Evolutionary conservation across 1,140 invertebrate genomes (phyloP).

Genomic region (Polyergus mexicanus): DNA sequence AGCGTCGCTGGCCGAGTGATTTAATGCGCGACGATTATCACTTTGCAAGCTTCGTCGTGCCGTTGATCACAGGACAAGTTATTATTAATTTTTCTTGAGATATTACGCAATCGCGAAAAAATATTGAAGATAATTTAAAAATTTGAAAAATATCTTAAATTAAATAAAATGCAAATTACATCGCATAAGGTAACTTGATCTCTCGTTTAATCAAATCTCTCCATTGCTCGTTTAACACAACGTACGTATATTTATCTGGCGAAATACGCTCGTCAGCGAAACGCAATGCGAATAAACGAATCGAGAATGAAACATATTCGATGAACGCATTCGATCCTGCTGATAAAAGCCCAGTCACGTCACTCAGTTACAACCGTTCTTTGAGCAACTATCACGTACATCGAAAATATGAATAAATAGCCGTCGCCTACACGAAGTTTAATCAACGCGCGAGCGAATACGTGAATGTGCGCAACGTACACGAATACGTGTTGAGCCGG

Average conservation of each 20-base stretch:
- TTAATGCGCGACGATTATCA: conserved; percentile 46
- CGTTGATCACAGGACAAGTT: not conserved
- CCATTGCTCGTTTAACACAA: not conserved
- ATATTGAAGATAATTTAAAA: not conserved
- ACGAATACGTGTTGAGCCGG: not conserved
- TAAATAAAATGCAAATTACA: not conserved
- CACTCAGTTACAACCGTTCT: conserved; percentile 32
- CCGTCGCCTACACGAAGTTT: conserved; percentile 32
- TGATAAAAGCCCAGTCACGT: conserved; percentile 44
- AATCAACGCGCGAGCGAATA: conserved; percentile 37
- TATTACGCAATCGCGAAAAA: not conserved
- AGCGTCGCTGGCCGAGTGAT: conserved; percentile 37
- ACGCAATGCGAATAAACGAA: not conserved
- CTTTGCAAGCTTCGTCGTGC: not conserved
- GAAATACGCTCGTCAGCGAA: not conserved
- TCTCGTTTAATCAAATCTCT: not conserved
- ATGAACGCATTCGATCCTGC: not conserved
- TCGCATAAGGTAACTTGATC: not conserved
- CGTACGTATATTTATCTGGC: not conserved
- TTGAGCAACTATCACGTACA: conserved; percentile 38
- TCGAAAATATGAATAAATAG: conserved; percentile 60
- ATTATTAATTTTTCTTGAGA: not conserved
- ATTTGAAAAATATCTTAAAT: not conserved
- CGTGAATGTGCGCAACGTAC: not conserved
- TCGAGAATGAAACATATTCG: not conserved